Conservation (phyloP, 2,888 invertebrate species). For the Noctua pronuba region DNA sequence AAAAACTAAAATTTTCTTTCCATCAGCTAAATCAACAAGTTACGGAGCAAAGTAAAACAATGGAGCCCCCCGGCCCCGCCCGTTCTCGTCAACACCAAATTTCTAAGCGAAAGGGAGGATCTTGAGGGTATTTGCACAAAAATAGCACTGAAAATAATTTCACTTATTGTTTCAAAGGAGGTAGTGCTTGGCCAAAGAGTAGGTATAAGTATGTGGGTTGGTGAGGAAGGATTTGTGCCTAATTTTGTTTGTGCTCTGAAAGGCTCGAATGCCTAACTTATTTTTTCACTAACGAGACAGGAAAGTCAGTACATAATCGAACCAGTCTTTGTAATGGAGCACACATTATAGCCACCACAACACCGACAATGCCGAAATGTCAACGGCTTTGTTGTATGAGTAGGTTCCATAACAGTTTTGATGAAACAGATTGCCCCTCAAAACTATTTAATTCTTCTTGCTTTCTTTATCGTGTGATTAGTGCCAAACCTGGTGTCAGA, state of each 20-base stretch:
- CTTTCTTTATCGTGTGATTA: too few relatives aligned
- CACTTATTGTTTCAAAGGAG: constrained; percentile 71
- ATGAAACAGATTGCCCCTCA: background rate
- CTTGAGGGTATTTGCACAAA: constrained; percentile 78
- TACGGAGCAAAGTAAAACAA: constrained; percentile 61
- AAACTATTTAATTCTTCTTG: background rate
- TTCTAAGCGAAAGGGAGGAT: constrained; percentile 67
- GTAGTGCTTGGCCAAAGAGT: constrained; percentile 64
- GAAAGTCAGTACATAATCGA: background rate
- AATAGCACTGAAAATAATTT: constrained; percentile 75
- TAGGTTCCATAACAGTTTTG: background rate
- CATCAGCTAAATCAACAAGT: constrained; percentile 68
- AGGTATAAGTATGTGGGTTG: constrained; percentile 43
- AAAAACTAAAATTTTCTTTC: constrained; percentile 64
- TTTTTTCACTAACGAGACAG: background rate
- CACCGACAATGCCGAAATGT: background rate
- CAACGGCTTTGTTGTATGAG: background rate
- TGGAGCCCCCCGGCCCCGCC: constrained; percentile 37
- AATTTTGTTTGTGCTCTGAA: background rate
- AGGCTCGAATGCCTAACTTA: background rate
- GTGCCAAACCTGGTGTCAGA: too few relatives aligned
- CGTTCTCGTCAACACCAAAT: constrained; percentile 63
- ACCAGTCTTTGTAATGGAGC: too few relatives aligned
- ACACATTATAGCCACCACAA: too few relatives aligned
- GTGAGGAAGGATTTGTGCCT: constrained; percentile 40